phyloP scores from a whole-genome alignment of 2,797 vertebrate genomes.

The Pseudochirops corinnae region DNA sequence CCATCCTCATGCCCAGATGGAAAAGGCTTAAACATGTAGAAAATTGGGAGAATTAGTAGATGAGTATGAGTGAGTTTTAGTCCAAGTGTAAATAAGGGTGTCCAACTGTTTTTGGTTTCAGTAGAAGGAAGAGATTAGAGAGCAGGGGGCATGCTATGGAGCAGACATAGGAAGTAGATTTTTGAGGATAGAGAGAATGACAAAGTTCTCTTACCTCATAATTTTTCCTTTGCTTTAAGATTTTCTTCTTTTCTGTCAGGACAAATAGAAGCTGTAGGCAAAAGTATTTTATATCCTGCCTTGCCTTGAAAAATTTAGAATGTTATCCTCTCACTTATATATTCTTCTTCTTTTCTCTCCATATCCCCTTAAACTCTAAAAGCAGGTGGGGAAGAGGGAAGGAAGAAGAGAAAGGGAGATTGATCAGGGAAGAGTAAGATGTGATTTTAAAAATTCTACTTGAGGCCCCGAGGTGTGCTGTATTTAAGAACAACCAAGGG shows the following conservation, averaged over 20 bases:
- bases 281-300: background rate
- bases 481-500: background rate
- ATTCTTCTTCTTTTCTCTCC: background rate
- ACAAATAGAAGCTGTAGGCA: background rate
- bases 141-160: background rate
- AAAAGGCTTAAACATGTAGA: background rate
- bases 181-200: background rate
- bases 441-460: background rate
- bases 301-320: background rate
- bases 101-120: background rate
- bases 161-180: background rate
- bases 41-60: background rate
- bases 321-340: background rate
- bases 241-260: background rate
- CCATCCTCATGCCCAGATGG: background rate
- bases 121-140: background rate
- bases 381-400: background rate
- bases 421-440: background rate
- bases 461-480: background rate
- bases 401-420: background rate
- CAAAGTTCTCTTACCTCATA: background rate
- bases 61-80: background rate
- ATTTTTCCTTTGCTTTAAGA: background rate
- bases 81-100: background rate
- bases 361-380: background rate